Evolutionary conservation across 2,888 invertebrate genomes (phyloP).

Genomic region (Flexamia atlantica): DNA sequence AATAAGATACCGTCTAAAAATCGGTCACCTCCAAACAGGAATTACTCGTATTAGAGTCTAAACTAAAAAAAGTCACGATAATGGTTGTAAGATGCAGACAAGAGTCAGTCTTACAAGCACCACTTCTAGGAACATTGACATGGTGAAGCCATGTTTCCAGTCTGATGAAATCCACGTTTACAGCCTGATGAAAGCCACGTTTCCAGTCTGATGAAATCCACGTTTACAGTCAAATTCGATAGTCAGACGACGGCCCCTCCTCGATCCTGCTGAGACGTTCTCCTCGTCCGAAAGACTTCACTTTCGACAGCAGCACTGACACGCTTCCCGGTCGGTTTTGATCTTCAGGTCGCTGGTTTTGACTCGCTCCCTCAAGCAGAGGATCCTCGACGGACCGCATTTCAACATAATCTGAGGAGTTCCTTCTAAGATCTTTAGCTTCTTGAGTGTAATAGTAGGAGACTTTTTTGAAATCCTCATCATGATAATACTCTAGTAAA

Average conservation of each 20-base stretch:
- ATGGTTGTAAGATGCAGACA: not conserved
- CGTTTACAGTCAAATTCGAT: slow-evolving; percentile 7
- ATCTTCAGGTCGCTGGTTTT: not conserved
- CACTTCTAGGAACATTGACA: not conserved
- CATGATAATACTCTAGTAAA: slow-evolving; percentile 78
- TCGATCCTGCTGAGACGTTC: slow-evolving; percentile 27
- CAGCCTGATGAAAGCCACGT: not conserved
- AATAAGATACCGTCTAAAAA: too few species aligned
- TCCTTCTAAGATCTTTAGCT: slow-evolving; percentile 57
- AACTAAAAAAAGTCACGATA: not conserved
- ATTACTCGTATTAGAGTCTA: too few species aligned
- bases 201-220: too few species aligned
- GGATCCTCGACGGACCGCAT: slow-evolving; percentile 54
- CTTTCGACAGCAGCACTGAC: slow-evolving; percentile 36
- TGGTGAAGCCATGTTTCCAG: not conserved
- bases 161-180: not conserved
- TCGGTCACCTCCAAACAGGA: too few species aligned
- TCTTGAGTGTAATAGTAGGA: slow-evolving; percentile 77
- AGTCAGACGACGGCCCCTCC: not conserved
- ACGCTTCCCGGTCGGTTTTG: not conserved
- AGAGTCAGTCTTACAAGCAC: not conserved
- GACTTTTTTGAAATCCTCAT: slow-evolving; percentile 78
- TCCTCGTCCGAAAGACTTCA: not conserved
- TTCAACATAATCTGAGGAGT: slow-evolving; percentile 44
- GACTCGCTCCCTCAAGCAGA: not conserved